phyloP scores from a whole-genome alignment of 2,888 invertebrate genomes.

The Theretra japonica region DNA sequence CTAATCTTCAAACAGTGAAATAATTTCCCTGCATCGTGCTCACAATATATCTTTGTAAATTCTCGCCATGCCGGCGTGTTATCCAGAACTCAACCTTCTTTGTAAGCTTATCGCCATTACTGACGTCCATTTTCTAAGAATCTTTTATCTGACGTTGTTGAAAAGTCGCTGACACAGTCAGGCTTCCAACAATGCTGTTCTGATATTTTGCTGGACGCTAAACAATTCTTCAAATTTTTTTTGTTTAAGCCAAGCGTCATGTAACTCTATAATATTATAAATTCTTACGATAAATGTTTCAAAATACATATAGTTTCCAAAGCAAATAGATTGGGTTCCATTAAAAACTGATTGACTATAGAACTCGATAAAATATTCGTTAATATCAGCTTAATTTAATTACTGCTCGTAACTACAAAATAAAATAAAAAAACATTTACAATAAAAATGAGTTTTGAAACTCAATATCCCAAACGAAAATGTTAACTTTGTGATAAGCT shows the following conservation, averaged over 20 bases:
- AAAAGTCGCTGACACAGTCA: conserved; percentile 13
- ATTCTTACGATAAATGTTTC: no score
- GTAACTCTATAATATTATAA: not conserved
- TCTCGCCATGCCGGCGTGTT: not conserved
- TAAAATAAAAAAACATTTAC: no score
- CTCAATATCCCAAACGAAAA: no score
- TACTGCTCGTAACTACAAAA: no score
- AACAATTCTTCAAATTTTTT: not conserved
- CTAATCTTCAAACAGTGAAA: not conserved
- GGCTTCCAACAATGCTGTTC: conserved; percentile 1
- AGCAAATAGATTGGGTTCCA: no score
- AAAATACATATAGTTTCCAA: no score
- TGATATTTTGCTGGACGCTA: not conserved
- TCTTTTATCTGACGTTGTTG: conserved; percentile 23
- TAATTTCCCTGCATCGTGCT: not conserved
- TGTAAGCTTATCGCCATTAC: conserved; percentile 16
- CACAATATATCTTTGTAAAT: not conserved
- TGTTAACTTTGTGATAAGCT: no score
- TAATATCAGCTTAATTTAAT: no score
- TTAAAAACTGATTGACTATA: no score
- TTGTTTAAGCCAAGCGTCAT: not conserved
- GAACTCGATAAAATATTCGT: no score
- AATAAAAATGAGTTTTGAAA: no score
- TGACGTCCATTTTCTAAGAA: conserved; percentile 10
- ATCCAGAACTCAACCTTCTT: conserved; percentile 17